phyloP scores from a whole-genome alignment of 2,888 invertebrate species.

The Cosmia pyralina region DNA sequence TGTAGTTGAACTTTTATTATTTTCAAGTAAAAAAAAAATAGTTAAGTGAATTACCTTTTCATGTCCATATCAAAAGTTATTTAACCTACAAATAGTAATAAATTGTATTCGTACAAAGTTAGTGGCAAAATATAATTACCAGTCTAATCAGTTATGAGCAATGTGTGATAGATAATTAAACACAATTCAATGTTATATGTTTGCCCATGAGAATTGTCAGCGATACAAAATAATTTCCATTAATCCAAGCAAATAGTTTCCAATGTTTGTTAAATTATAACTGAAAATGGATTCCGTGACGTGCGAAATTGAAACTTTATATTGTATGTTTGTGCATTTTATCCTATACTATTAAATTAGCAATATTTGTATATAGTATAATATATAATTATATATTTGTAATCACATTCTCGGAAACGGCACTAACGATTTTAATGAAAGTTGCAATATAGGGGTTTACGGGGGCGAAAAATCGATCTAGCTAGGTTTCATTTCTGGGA shows the following conservation, averaged over 20 bases:
- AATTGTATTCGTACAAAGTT: background rate
- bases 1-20: background rate
- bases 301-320: slow-evolving; percentile 23
- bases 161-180: slow-evolving; percentile 53
- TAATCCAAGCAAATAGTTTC: slow-evolving; percentile 58
- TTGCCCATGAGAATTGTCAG: slow-evolving; percentile 48
- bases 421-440: too few species aligned
- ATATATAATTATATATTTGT: too few species aligned
- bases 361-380: too few species aligned
- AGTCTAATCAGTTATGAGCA: slow-evolving; percentile 31
- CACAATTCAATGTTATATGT: slow-evolving; percentile 54
- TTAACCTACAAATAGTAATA: background rate
- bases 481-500: too few species aligned
- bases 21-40: too few species aligned
- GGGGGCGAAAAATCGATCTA: too few species aligned
- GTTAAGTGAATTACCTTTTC: background rate
- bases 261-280: slow-evolving; percentile 64
- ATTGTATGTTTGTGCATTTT: slow-evolving; percentile 12
- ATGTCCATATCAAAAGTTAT: background rate
- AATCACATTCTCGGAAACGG: too few species aligned
- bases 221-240: slow-evolving; percentile 50
- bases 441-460: too few species aligned
- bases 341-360: background rate
- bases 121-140: slow-evolving; percentile 4
- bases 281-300: slow-evolving; percentile 57